Conservation (phyloP, 2,888 invertebrate genomes). For the Phengaris arion region DNA sequence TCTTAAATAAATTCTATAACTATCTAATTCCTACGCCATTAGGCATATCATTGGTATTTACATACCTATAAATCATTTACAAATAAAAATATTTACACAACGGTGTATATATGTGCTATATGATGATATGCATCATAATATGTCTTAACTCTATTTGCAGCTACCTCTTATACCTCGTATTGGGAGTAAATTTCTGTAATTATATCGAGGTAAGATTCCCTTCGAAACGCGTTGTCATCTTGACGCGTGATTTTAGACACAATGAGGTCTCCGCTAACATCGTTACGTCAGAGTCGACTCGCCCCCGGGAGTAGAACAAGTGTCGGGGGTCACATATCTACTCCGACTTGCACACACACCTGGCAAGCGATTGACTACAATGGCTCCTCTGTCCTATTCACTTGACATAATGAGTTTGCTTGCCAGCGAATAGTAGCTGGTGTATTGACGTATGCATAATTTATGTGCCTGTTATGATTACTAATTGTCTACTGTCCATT, state of each 20-base stretch:
- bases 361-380: conserved; percentile 74
- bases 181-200: not conserved
- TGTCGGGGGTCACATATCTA: conserved; percentile 58
- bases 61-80: no score
- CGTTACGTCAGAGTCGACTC: conserved; percentile 38
- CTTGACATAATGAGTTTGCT: conserved; percentile 62
- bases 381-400: conserved; percentile 59
- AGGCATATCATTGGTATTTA: no score
- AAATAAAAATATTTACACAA: no score
- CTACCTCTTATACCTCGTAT: not conserved
- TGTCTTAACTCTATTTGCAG: no score
- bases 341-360: conserved; percentile 75
- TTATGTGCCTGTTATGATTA: conserved; percentile 46
- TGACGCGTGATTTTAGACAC: conserved; percentile 36
- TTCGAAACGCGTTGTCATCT: conserved; percentile 35
- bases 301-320: conserved; percentile 39
- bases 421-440: conserved; percentile 66
- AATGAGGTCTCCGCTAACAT: conserved; percentile 37
- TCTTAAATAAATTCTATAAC: no score
- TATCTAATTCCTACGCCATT: no score
- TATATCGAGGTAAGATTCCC: conserved; percentile 28
- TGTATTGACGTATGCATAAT: conserved; percentile 67
- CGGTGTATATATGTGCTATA: not conserved
- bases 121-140: no score
- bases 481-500: conserved; percentile 25